Conservation (phyloP, 2,113 vertebrate genomes). For the Paraplagusia blochii region DNA sequence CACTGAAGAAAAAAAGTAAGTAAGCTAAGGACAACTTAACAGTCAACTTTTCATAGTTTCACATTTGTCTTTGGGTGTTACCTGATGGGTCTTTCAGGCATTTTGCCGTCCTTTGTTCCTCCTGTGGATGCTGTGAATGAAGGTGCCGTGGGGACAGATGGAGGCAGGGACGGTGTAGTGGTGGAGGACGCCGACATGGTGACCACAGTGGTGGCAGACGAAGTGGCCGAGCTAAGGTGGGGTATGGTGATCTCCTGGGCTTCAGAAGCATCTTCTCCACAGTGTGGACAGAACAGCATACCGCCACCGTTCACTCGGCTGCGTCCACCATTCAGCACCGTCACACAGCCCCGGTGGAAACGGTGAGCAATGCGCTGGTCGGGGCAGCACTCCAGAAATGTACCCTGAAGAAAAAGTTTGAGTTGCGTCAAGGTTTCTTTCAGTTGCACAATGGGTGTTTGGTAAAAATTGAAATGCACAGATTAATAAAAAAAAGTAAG, state of each 20-base stretch:
- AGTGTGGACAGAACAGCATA: conserved; percentile 91
- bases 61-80: conserved; percentile 9
- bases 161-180: conserved; percentile 63
- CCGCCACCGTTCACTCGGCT: conserved; percentile 70
- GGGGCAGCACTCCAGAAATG: conserved; percentile 89
- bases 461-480: too few relatives aligned
- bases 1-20: conserved; percentile 59
- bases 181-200: conserved; percentile 79
- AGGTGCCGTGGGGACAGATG: conserved; percentile 34
- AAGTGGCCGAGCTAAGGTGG: conserved; percentile 67
- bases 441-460: too few relatives aligned
- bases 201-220: conserved; percentile 73
- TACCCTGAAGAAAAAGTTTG: conserved; percentile 73
- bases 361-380: conserved; percentile 89
- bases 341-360: conserved; percentile 89
- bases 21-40: background rate
- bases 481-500: background rate
- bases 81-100: conserved; percentile 73
- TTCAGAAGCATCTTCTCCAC: conserved; percentile 88
- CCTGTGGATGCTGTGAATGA: conserved; percentile 58
- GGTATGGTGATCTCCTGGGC: conserved; percentile 88
- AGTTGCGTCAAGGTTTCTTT: background rate
- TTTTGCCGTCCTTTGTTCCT: conserved; percentile 62
- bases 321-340: conserved; percentile 78
- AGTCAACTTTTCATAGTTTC: background rate